These are phyloP conservation scores for Andrena cerasifolii DNA, from an alignment of 1,140 invertebrate genomes.

Conservation along the genomic window DNA sequence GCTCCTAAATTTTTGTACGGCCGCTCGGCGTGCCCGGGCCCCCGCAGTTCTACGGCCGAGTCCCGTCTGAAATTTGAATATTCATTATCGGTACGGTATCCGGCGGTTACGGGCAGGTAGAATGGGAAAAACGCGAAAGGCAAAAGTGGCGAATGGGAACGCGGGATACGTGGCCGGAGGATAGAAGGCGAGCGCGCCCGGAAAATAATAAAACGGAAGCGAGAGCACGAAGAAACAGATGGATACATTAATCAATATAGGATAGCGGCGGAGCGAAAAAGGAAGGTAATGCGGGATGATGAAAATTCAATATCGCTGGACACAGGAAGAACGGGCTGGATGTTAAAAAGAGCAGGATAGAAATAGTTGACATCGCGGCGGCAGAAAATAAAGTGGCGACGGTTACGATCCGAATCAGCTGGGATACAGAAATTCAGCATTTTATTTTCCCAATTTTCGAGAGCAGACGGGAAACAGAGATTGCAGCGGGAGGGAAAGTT, in stretches of 20 bases:
- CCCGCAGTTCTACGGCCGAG: background rate
- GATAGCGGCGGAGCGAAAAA: constrained; percentile 31
- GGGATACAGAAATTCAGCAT: background rate
- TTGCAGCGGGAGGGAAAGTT: background rate
- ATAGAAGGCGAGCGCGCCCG: constrained; percentile 5
- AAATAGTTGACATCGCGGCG: background rate
- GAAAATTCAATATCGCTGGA: constrained; percentile 50
- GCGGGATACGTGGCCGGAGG: background rate
- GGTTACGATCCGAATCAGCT: background rate
- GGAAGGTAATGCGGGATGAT: constrained; percentile 35
- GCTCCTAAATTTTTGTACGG: constrained; percentile 29
- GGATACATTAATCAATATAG: constrained; percentile 51
- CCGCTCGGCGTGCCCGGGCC: background rate
- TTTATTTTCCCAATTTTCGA: background rate
- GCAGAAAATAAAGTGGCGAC: constrained; percentile 26
- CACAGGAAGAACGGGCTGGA: background rate
- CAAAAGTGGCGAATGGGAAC: background rate
- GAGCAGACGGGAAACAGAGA: background rate
- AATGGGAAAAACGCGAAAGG: constrained; percentile 26
- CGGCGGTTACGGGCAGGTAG: constrained; percentile 10
- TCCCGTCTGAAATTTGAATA: constrained; percentile 43
- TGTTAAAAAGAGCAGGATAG: background rate
- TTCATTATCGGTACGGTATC: constrained; percentile 37
- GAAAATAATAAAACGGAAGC: constrained; percentile 42
- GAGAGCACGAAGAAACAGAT: constrained; percentile 46